Evolutionary conservation across 1,140 invertebrate species (phyloP).

Genomic region (Danaus melanippus): DNA sequence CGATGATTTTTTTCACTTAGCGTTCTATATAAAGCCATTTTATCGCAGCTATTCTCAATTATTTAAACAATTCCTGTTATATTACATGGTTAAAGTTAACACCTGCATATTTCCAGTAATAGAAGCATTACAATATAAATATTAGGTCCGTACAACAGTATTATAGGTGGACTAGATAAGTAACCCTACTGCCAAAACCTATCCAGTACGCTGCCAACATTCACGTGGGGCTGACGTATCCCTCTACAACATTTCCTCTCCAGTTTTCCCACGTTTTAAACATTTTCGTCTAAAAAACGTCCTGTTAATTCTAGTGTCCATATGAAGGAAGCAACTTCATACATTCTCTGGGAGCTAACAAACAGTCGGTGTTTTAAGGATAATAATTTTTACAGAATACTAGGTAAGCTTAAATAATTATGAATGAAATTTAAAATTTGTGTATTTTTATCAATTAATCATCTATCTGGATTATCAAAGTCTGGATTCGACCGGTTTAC

Average conservation of each 20-base stretch:
- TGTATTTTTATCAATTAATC: background rate
- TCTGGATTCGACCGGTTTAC: too few species aligned
- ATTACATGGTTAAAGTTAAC: too few species aligned
- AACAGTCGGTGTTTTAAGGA: slow-evolving; percentile 41
- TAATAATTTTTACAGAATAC: slow-evolving; percentile 61
- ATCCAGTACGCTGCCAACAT: slow-evolving; percentile 51
- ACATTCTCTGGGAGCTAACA: slow-evolving; percentile 31
- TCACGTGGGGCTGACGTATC: slow-evolving; percentile 34
- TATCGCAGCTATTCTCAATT: too few species aligned
- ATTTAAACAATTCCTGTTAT: too few species aligned
- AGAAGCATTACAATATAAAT: too few species aligned
- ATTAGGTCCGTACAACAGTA: too few species aligned
- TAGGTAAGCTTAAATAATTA: slow-evolving; percentile 34
- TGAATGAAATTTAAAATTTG: slow-evolving; percentile 6
- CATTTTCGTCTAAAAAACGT: slow-evolving; percentile 30
- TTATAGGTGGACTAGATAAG: slow-evolving; percentile 17
- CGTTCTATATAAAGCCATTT: too few species aligned
- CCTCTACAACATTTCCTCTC: slow-evolving; percentile 13
- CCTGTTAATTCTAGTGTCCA: slow-evolving; percentile 38
- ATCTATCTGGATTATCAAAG: too few species aligned
- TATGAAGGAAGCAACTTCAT: slow-evolving; percentile 51
- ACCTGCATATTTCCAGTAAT: too few species aligned
- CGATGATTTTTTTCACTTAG: too few species aligned
- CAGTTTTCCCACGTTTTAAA: slow-evolving; percentile 31
- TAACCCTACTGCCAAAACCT: slow-evolving; percentile 44